Base-by-base conservation (phyloP, 2,113 vertebrate species). In the Lophotis ruficrista region DNA sequence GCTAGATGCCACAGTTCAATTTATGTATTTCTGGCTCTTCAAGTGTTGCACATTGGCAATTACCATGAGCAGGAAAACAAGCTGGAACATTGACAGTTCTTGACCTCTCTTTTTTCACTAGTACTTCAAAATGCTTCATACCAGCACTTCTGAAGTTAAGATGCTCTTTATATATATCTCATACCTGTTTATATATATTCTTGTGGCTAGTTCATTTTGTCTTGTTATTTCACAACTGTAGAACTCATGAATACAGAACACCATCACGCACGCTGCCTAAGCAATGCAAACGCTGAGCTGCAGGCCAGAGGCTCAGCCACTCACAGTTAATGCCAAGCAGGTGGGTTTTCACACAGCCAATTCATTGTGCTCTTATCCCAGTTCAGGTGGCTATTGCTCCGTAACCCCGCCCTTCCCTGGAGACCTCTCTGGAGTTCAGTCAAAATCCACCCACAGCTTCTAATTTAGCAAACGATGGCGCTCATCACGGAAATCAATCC, bases 391-490 rank as follows among this genome's bases (percentile, higher is more conserved):
- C 38, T 9, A 4, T 0, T 53, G 21, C 13, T 18, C 41, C 2
- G 0, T 24, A 73, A 3, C 8, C 16, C 14, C 2, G 9, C 22
- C 20, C 27, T n/a, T 51, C 50, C 28, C 45, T 3, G 14, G 7
- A 33, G 23, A 35, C 3, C 25, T 3, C 57, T 14, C 23, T 23
- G 35, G 14, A 43, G 4, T 3, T 8, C 17, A 38, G 21, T 28
- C 41, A 73, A 47, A 75, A 13, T 5, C 3, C 53, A 7, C 13
- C 10, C 62, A 4, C 12, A 6, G 23, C 14, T 86, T 64, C 25
- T 35, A 31, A 24, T 21, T 70, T 7, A 64, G 21, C 45, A 27
- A 38, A 81, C 16, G 20, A 10, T 1, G 24, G 62, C 10, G 12
- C 50, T 33, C 8, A 0, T 14, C 50, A 47, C 33, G 12, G 12